These are phyloP conservation scores for Anguilla anguilla DNA, from an alignment of 2,797 vertebrate genomes.

Conservation along the genomic window DNA sequence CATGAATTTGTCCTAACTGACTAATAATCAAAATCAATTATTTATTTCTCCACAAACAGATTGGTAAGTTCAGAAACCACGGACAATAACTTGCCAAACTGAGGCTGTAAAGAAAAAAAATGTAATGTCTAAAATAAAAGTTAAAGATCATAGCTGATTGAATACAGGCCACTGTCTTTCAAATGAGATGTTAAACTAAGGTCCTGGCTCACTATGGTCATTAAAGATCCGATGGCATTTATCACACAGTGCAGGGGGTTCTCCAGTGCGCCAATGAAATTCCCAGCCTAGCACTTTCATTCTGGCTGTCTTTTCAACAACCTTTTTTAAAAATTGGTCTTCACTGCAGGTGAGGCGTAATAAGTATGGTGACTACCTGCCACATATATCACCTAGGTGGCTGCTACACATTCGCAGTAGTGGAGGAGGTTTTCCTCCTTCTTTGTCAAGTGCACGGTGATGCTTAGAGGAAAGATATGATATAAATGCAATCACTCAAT, in stretches of 20 bases:
- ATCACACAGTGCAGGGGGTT: background rate
- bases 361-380: background rate
- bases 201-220: background rate
- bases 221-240: background rate
- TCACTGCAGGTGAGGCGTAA: background rate
- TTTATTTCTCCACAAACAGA: too few species aligned
- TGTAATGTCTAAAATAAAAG: background rate
- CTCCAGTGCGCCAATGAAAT: background rate
- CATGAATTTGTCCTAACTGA: too few species aligned
- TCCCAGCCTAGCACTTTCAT: background rate
- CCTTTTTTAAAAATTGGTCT: background rate
- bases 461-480: background rate
- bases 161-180: background rate
- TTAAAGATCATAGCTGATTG: background rate
- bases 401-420: background rate
- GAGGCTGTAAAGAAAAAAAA: background rate
- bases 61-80: too few species aligned
- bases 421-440: background rate
- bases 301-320: background rate
- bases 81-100: too few species aligned
- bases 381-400: background rate
- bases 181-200: background rate
- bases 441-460: background rate
- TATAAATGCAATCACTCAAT: background rate
- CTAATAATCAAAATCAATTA: too few species aligned